Evolutionary conservation across 2,113 vertebrate species (phyloP), one percentile per base, ranked within the genome.

Genomic region (Oncorhynchus masou): DNA sequence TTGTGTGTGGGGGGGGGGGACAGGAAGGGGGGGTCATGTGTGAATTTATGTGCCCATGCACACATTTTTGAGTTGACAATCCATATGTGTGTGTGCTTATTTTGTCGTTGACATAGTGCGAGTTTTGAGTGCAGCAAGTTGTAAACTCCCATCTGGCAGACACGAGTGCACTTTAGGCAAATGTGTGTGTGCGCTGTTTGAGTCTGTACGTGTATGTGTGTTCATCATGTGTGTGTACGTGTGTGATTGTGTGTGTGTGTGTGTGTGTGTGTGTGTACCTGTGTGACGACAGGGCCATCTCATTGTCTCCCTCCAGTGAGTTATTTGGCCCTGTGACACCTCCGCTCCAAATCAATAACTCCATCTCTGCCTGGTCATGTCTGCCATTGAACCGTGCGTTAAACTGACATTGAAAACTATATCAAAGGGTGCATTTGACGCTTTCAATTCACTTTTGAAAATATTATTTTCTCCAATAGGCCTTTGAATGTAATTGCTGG

Each of bases 221-320:
- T 16, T 9, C 25, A 25, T 25, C 25, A 25, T 3, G 27, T 29
- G 27, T 29, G 27, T 29, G 27, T 29, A 3, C 0, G 2, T 29
- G 27, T 29, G 27, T 29, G n/a, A n/a, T n/a, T n/a, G 27, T 29
- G 3, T 29, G 29, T 29, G 29, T 29, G 29, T 29, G 29, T 25
- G 45, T 54, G 34, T 27, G 75, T 71, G 60, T 81, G 71, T 79
- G 66, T 68, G 49, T 68, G 69, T 72, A 62, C 49, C 34, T 54
- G 59, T 34, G 76, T 57, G 70, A 29, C 51, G 4, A 27, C 34
- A 5, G 34, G 9, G 34, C 16, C 48, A 2, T 74, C 73, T 22
- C 59, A 67, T 71, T 62, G 19, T 24, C 59, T 11, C 19, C 59
- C n/a, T 67, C 24, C 65, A 27, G 9, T 29, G 25, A 67, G 24